A percentile compares a stretch with the other conserved stretches of the same genome.
These are phyloP conservation scores for Drymonia ruficornis DNA, from an alignment of 2,888 invertebrate species.

Conservation along the genomic window DNA sequence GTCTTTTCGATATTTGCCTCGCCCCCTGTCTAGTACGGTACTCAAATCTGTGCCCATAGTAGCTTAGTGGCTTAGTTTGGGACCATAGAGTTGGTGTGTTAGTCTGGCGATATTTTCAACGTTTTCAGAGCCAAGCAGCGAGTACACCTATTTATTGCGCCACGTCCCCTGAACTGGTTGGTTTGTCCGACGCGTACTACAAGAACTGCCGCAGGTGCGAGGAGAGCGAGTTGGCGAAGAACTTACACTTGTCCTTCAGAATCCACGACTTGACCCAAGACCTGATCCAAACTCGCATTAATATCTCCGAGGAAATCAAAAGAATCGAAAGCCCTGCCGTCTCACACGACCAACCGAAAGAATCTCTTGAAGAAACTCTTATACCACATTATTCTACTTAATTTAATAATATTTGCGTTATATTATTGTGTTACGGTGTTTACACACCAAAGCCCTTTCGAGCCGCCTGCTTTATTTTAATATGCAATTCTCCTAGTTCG, in stretches of 20 bases:
- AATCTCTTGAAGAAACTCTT: slow-evolving; percentile 41
- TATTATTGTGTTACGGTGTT: not conserved
- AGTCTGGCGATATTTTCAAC: not conserved
- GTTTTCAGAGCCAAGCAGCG: slow-evolving; percentile 93
- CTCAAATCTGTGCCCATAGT: too few relatives aligned
- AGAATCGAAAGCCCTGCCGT: slow-evolving; percentile 12
- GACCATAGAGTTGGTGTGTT: too few relatives aligned
- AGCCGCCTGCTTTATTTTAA: too few relatives aligned
- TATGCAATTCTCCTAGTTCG: too few relatives aligned
- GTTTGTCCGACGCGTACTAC: slow-evolving; percentile 93
- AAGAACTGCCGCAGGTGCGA: slow-evolving; percentile 93
- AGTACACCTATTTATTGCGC: slow-evolving; percentile 95
- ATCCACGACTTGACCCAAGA: slow-evolving; percentile 59
- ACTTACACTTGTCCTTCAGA: slow-evolving; percentile 66
- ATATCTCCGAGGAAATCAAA: slow-evolving; percentile 21
- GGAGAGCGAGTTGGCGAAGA: slow-evolving; percentile 65
- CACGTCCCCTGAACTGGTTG: slow-evolving; percentile 91
- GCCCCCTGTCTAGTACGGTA: too few relatives aligned
- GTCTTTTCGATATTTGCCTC: too few relatives aligned
- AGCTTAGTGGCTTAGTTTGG: too few relatives aligned
- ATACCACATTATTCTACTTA: slow-evolving; percentile 46
- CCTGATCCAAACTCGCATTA: slow-evolving; percentile 48
- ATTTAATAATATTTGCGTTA: slow-evolving; percentile 7
- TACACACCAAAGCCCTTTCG: too few relatives aligned
- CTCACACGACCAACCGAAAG: slow-evolving; percentile 29